Base-by-base conservation (phyloP, 1,140 invertebrate genomes). In the Belonocnema kinseyi region DNA sequence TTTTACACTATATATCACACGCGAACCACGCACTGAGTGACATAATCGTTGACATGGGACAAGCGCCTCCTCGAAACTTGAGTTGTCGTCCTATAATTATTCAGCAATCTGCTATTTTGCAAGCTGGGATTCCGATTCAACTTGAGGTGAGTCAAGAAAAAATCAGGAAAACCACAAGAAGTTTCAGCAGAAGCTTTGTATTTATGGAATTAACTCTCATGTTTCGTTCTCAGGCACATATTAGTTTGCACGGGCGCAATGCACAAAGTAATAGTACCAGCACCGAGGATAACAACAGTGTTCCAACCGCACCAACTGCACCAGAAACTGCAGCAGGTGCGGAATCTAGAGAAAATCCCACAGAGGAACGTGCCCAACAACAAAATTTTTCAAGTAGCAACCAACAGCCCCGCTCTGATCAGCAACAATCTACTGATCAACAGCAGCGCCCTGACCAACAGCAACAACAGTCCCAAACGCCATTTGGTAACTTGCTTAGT, bases 1-100 rank as follows among this genome's bases (percentile, higher is more conserved):
- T 95, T 26, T 92, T 98, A 78, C 98, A 99, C 87, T 95, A 94
- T 74, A 91, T 98, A 74, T 94, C 96, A 8, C 98, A 98, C 87
- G 95, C 96, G 26, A 96, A 96, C 88, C 98, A 99, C 88, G 94
- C 95, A 5, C 91, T 98, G 12, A 98, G 97, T 86, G 97, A 99
- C 85, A 92, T 97, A 50, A 95, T 95, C 88, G 93, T 97, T 53
- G 94, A 96, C 80, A 92, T 96, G 50, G 91, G 92, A 33, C 92
- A 93, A 78, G 88, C 93, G 10, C 94, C 95, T 14, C 96, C 96
- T 1, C 91, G 96, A 78, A 92, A 93, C 78, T 90, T 97, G 26
- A 91, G 94, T 70, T 96, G 95, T 83, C 92, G 94, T 52, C 94
- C 95, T 46, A 94, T 96, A 76, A 89, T 96, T 53, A 93, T 96